Base-by-base conservation (phyloP, 2,113 vertebrate genomes). In the Neolamprologus sp. region DNA sequence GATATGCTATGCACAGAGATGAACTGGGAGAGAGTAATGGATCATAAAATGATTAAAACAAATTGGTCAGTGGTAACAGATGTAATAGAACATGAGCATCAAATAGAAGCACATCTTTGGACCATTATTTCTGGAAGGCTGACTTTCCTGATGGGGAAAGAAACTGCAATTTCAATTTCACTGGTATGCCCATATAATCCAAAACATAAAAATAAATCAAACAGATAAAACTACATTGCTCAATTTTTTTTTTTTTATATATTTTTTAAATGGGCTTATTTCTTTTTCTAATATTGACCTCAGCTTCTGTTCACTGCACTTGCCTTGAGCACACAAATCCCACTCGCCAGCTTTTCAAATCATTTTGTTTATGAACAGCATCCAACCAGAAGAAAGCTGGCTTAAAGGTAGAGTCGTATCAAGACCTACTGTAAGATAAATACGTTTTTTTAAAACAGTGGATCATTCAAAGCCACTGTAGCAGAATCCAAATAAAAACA, bases 361-460 rank as follows among this genome's bases (percentile, higher is more conserved):
- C n/a, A 40, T 71, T 71, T 71, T 68, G 63, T 68, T 40, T 68
- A 68, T 40, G 21, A 71, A 42, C 65, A 42, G 65, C 23, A 75
- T 3, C 42, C 71, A 47, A 75, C 8, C 71, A 31, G 71, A 49
- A 26, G 16, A 49, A 31, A 75, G 42, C 9, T 75, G 42, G 23
- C 71, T 31, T 31, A 49, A 11, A 28, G 40, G 40, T 17, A 75
- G 14, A 47, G 40, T 45, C 1, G 14, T 45, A 28, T 26, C 40
- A 47, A 47, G 23, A 45, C 21, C 21, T 47, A 28, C 2, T 75
- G 40, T 73, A 45, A 73, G 40, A 73, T 26, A 45, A 73, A 47
- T 47, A 28, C 0, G 0, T 71, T 26, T 5, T 35, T 73, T 73
- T 2, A 2, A 63, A 73, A 45, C 40, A 73, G 68, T 28, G 68